These are phyloP conservation scores for Lycocerus yunnanus DNA, from an alignment of 2,888 invertebrate genomes.

Conservation along the genomic window DNA sequence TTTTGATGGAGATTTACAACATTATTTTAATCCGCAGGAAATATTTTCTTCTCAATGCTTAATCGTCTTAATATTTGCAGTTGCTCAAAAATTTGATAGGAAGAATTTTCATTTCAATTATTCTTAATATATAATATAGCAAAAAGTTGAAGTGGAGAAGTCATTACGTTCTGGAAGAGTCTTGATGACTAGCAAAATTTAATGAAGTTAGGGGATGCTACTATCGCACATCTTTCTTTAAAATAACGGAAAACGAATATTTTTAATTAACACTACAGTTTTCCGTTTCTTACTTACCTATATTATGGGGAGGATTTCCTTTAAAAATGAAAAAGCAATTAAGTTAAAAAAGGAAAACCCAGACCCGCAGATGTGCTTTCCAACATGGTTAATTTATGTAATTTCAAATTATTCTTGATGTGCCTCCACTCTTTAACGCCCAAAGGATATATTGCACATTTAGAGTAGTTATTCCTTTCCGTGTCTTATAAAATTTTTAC, in stretches of 20 bases:
- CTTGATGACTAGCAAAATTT: constrained; percentile 24
- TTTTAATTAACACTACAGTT: neutral
- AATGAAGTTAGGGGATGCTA: constrained; percentile 15
- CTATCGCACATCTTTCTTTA: constrained; percentile 1
- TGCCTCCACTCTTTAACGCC: neutral
- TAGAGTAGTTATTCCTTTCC: neutral
- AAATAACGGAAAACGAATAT: constrained; percentile 1
- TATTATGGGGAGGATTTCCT: neutral
- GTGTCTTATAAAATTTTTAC: neutral
- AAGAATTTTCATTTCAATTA: constrained; percentile 24
- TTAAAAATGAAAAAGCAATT: constrained; percentile 1
- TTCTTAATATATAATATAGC: constrained; percentile 1
- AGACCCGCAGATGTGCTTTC: neutral
- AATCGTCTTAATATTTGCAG: neutral
- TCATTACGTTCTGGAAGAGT: constrained; percentile 16
- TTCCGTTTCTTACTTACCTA: constrained; percentile 1
- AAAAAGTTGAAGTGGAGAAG: constrained; percentile 16
- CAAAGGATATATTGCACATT: neutral
- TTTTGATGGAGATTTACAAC: neutral
- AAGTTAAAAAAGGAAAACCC: neutral
- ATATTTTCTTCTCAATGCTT: neutral
- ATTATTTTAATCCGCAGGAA: neutral
- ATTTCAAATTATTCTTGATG: neutral
- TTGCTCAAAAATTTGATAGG: neutral
- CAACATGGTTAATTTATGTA: neutral